Evolutionary conservation across 1,140 invertebrate genomes (phyloP).

Genomic region (Cephus cinctus): DNA sequence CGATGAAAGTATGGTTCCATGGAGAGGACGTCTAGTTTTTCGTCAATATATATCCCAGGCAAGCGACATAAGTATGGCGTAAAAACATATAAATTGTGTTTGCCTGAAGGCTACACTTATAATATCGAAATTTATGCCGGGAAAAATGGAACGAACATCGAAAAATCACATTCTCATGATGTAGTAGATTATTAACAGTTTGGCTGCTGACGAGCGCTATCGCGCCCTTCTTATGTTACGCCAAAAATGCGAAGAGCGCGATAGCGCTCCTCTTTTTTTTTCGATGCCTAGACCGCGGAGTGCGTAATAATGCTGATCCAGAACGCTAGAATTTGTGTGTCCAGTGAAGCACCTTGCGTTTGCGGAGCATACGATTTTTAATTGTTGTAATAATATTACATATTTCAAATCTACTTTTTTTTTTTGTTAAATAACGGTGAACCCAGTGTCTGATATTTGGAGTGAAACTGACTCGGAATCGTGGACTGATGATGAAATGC

Average conservation of each 20-base stretch:
- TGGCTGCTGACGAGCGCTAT: too few species aligned
- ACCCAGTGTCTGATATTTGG: slow-evolving; percentile 5
- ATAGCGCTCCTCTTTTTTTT: too few species aligned
- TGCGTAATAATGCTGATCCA: background rate
- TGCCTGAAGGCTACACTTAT: slow-evolving; percentile 38
- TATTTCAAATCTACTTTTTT: too few species aligned
- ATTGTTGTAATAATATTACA: slow-evolving; percentile 10
- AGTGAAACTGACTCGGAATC: slow-evolving; percentile 11
- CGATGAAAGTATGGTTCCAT: slow-evolving; percentile 38
- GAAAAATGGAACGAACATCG: slow-evolving; percentile 9
- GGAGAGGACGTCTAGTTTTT: slow-evolving; percentile 21
- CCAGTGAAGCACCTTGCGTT: slow-evolving; percentile 8
- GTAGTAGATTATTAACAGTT: too few species aligned
- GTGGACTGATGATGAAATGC: slow-evolving; percentile 6
- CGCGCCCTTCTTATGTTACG: too few species aligned
- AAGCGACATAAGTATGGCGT: slow-evolving; percentile 47
- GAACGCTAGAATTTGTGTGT: slow-evolving; percentile 6
- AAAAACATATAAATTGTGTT: slow-evolving; percentile 40
- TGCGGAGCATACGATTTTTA: slow-evolving; percentile 5
- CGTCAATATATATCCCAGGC: slow-evolving; percentile 40
- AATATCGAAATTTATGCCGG: slow-evolving; percentile 23
- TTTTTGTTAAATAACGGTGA: slow-evolving; percentile 8
- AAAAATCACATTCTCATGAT: slow-evolving; percentile 15
- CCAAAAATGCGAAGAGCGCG: too few species aligned
- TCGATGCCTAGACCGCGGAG: too few species aligned